Evolutionary conservation across 2,113 vertebrate genomes (phyloP), one percentile per base, ranked within the genome.

Genomic region (Spheniscus mendiculus): DNA sequence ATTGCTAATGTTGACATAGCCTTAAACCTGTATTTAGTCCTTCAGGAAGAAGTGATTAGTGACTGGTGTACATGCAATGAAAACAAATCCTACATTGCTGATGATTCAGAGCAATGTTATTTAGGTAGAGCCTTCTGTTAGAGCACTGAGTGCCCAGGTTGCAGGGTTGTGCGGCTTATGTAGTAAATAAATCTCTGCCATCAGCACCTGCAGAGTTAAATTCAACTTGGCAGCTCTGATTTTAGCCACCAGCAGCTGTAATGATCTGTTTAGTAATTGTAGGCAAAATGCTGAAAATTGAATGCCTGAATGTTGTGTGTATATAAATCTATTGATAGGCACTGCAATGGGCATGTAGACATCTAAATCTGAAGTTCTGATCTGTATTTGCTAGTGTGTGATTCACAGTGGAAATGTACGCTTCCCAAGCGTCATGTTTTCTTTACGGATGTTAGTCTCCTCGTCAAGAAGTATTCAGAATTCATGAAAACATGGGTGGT

Each of bases 221-320:
- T 93, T 88, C 72, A 80, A 58, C 36, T 83, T 91, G 89, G 22
- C 77, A 77, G 50, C 36, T 92, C 62, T 95, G 79, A 84, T 84
- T 96, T 87, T 97, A 85, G 49, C 32, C 69, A 91, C 49, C 66
- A 87, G 62, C 61, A 76, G 50, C 76, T 78, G 53, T 83, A 95
- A 88, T 25, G 2, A 62, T 82, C 40, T 94, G n/a, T 83, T 91
- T 56, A 86, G 69, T 88, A 85, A 78, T 2, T 89, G 78, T 73
- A 81, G 45, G 38, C 18, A 83, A 63, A 94, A 90, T 44, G 34
- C 42, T 83, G 63, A 77, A 90, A 72, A 42, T 21, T 25, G 47
- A 58, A 73, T 53, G 63, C 15, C 58, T 89, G 23, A 11, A 15
- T 80, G 20, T 90, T 71, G 23, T 83, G 15, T 73, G 42, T 76